Conservation (phyloP, 2,797 vertebrate species). For the Selene dorsalis region DNA sequence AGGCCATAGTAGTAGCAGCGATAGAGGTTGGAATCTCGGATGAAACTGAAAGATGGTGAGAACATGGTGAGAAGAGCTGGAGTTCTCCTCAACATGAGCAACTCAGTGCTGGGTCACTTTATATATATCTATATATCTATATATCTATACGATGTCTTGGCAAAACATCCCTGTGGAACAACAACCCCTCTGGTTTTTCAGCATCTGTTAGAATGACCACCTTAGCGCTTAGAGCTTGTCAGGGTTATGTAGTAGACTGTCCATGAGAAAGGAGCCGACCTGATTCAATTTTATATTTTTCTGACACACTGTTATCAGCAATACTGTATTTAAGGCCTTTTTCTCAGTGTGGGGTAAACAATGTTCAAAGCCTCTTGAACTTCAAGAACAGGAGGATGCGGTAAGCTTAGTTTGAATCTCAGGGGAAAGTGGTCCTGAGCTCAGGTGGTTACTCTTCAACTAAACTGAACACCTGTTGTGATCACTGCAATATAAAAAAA, state of each 20-base stretch:
- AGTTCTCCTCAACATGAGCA: slow-evolving; percentile 22
- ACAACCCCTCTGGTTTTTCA: slow-evolving; percentile 3
- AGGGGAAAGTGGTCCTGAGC: neutral
- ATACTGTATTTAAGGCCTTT: neutral
- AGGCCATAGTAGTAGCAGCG: slow-evolving; percentile 78
- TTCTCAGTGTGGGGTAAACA: neutral
- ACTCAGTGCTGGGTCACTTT: neutral
- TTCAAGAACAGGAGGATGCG: neutral
- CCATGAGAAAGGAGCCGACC: neutral
- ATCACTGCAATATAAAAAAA: neutral
- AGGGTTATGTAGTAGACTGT: neutral
- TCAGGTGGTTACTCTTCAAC: neutral
- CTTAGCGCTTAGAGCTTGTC: neutral
- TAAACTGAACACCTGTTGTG: neutral
- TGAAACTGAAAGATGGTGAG: slow-evolving; percentile 85
- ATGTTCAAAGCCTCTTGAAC: neutral
- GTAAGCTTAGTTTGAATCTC: neutral
- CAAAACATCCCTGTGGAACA: slow-evolving; percentile 1
- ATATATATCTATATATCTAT: neutral
- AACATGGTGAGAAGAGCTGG: slow-evolving; percentile 77
- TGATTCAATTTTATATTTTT: neutral
- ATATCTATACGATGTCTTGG: neutral
- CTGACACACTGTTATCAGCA: neutral
- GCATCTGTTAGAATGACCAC: neutral
- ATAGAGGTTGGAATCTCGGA: slow-evolving; percentile 79